A percentile compares a stretch with the other conserved stretches of the same genome.
Conservation (phyloP, 1,140 invertebrate species). For the Nasonia vitripennis region DNA sequence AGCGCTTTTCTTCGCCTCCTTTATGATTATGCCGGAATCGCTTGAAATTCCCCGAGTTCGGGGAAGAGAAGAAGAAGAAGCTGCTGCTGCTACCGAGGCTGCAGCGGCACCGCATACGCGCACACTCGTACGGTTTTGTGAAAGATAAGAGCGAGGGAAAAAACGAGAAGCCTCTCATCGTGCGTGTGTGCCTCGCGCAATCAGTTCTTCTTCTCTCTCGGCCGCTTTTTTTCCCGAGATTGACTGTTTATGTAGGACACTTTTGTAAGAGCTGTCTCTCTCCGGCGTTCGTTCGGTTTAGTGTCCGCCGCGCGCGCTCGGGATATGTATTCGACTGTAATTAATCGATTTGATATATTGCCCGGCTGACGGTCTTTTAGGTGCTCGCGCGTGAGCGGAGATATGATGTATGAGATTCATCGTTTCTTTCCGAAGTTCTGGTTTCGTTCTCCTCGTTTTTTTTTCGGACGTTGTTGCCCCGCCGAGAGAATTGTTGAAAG, state of each 20-base stretch:
- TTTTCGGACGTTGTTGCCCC: background rate
- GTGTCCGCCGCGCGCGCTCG: background rate
- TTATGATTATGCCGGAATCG: constrained; percentile 39
- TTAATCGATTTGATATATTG: constrained; percentile 47
- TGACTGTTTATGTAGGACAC: constrained; percentile 49
- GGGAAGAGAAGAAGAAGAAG: constrained; percentile 7
- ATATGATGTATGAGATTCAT: constrained; percentile 45
- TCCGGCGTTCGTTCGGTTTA: constrained; percentile 3
- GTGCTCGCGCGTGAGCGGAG: background rate
- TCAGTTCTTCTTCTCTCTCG: constrained; percentile 31
- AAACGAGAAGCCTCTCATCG: background rate
- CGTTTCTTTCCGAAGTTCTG: background rate
- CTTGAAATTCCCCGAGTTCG: constrained; percentile 18
- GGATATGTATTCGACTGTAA: constrained; percentile 35
- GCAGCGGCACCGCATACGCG: background rate
- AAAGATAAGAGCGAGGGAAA: background rate
- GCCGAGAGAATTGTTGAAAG: background rate
- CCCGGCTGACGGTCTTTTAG: background rate
- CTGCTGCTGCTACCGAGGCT: background rate
- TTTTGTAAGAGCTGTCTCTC: constrained; percentile 42
- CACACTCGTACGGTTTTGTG: background rate
- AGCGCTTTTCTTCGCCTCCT: constrained; percentile 36
- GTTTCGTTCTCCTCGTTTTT: background rate
- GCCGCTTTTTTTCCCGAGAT: constrained; percentile 22
- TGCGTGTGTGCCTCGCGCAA: constrained; percentile 15